Base-by-base conservation (phyloP, 92 coral and sea anemone species). In the Bergia sp. region DNA sequence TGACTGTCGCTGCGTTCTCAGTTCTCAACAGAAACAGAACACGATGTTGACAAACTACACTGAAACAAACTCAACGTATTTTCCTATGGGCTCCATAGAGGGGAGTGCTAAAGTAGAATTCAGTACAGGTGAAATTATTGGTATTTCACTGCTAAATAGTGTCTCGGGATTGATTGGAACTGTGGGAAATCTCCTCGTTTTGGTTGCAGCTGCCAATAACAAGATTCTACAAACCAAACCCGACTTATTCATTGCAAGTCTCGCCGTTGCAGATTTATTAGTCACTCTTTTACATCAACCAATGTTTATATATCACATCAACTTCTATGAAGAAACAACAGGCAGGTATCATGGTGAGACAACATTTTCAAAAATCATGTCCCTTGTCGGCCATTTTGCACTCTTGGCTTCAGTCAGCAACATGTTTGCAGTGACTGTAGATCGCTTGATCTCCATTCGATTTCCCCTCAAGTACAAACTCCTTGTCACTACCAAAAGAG, bases 341-440 rank as follows among this genome's bases (percentile, higher is more conserved):
- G 79, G 79, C 23, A 15, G 47, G 8, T 21, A 43, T 23, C 55
- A 82, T 55, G 86, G 86, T 39, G 76, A 41, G 15, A 82, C 86
- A 21, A 12, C 69, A 15, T 91, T 91, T 10, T 65, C 44, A 18
- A 39, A 21, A 58, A 50, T 85, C 5, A 65, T 84, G 72, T 39
- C 86, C 12, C 40, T 49, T 11, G 18, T 88, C 2, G 89, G 89
- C 12, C 64, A 84, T 79, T 37, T 91, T 20, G 42, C 93, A 3
- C 93, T 91, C 6, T 76, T 85, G 13, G 91, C 93, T 7, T 91
- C 93, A 15, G 86, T 91, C 5, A 73, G 89, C 38, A 79, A 90
- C 53, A 88, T 91, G 36, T 84, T 91, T 79, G 45, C 88, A 0
- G 91, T 91, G 38, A 91, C 93, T 6, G 16, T 88, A 5, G 93